phyloP scores from a whole-genome alignment of 2,113 vertebrate species.

The Lanius ludovicianus region DNA sequence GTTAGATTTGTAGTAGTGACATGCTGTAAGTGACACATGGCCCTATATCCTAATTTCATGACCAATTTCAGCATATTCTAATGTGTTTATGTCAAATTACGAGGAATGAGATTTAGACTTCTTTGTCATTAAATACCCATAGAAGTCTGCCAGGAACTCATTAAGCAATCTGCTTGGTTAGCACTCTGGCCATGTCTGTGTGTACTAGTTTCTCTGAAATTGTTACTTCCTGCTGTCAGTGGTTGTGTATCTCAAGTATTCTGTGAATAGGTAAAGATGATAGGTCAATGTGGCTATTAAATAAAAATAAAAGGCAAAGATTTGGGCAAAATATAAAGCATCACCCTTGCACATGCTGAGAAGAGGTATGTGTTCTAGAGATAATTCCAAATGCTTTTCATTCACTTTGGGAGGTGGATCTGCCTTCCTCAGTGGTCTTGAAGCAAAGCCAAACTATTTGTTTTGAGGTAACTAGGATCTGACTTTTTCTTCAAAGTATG shows the following conservation, averaged over 20 bases:
- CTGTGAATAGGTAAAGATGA: neutral
- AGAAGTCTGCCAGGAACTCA: neutral
- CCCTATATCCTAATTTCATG: neutral
- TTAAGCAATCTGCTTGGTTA: neutral
- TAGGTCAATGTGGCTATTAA: neutral
- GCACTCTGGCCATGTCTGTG: neutral
- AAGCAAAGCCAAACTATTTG: neutral
- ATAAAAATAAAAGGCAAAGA: neutral
- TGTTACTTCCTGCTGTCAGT: neutral
- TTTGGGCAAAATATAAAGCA: neutral
- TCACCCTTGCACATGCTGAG: neutral
- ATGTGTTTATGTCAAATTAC: neutral
- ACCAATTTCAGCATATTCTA: neutral
- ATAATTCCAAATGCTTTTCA: neutral
- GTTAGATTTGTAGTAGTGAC: neutral
- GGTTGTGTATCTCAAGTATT: neutral
- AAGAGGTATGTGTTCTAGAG: neutral
- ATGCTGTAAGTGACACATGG: neutral
- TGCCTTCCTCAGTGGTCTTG: neutral
- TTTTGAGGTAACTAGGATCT: neutral
- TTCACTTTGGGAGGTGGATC: neutral
- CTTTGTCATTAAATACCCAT: neutral
- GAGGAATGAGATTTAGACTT: neutral
- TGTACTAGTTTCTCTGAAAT: neutral
- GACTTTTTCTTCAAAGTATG: neutral